Evolutionary conservation across 2,113 vertebrate species (phyloP), one percentile per base, ranked within the genome.

Genomic region (Cyphomyrus plagiostoma): DNA sequence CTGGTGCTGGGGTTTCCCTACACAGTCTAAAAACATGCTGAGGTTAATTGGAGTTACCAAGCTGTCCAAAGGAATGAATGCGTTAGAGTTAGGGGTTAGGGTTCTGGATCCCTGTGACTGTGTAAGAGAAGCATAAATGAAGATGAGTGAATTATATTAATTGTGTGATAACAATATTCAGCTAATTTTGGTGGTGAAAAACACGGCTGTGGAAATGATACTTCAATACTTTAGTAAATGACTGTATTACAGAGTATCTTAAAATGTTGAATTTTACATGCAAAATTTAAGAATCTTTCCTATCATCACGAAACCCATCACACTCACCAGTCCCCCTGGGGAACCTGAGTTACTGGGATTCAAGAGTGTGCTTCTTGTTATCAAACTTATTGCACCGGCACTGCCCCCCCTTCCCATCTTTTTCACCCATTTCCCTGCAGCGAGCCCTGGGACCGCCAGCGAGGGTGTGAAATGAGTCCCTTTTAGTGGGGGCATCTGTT

Each of bases 391-490:
- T 1, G 74, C 5, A 0, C 35, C 15, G 30, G 17, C 74, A 80
- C 30, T 6, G 19, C 52, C 52, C 70, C 70, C 26, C 70, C 30
- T 48, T 48, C 56, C n/a, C 30, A 17, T 77, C 39, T 74, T 77
- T 39, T 23, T 0, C 10, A 26, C 58, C 62, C 74, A 5, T 80
- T 80, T 80, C 74, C 74, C 74, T 80, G 74, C 35, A 42, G 74
- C 35, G 35, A 80, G 74, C 74, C 35, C 74, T 4, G 3, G 30
- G 70, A 30, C 70, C 4, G 0, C 26, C 15, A 77, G 70, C 15
- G 74, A 42, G 74, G 74, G 74, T 80, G 35, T 80, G 74, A 80
- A 80, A 80, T 80, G 74, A 80, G 35, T 80, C 74, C 74, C 35
- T 42, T 80, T 35, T 42, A 80, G 30, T 80, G 0, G 35, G 35